Evolutionary conservation across 2,888 invertebrate species (phyloP).

Genomic region (Tiliacea aurago): DNA sequence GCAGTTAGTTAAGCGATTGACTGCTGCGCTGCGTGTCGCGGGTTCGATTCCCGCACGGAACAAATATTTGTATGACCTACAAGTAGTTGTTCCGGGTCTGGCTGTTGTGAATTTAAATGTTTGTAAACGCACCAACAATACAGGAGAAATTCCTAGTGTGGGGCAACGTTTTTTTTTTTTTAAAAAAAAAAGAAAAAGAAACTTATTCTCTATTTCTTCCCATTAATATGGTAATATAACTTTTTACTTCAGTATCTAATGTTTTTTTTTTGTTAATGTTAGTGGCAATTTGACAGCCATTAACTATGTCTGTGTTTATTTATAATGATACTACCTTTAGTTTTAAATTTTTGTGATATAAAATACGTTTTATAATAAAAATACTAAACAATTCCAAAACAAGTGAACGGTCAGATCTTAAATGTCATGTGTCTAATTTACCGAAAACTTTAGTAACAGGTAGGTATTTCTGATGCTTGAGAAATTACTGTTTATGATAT

Average conservation of each 20-base stretch:
- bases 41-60: too few species aligned
- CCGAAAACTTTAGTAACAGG: neutral
- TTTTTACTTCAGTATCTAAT: conserved; percentile 18
- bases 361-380: neutral
- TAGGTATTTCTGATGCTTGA: neutral
- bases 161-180: too few species aligned
- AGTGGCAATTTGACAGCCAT: neutral
- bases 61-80: too few species aligned
- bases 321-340: conserved; percentile 1
- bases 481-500: neutral
- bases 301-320: neutral
- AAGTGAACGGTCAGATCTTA: neutral
- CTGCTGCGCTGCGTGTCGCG: too few species aligned
- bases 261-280: conserved; percentile 2
- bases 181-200: too few species aligned
- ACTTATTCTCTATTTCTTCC: neutral
- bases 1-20: too few species aligned
- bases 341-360: neutral
- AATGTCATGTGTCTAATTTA: conserved; percentile 8
- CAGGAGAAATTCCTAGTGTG: too few species aligned
- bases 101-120: too few species aligned
- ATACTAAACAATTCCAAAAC: conserved; percentile 2
- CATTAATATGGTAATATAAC: conserved; percentile 16
- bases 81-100: too few species aligned
- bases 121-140: too few species aligned